Conservation (phyloP, 1,140 invertebrate genomes). For the Delia radicum region DNA sequence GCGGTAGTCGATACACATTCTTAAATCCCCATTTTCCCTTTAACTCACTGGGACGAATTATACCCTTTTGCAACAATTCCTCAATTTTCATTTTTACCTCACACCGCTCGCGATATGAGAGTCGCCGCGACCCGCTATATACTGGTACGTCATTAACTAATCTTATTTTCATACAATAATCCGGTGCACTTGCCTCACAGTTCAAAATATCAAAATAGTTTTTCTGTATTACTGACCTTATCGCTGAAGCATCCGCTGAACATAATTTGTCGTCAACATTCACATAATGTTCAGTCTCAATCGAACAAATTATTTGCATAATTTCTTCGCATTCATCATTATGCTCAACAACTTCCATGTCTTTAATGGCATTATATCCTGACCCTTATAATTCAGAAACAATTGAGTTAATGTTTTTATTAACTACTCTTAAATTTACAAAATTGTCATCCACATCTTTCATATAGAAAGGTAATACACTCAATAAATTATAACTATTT, state of each 20-base stretch:
- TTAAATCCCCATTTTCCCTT: constrained; percentile 49
- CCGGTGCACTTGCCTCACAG: no score
- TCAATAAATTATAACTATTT: no score
- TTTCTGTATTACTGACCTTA: neutral
- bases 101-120: no score
- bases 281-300: neutral
- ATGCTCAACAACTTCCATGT: neutral
- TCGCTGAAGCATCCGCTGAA: neutral
- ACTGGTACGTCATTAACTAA: neutral
- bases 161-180: no score
- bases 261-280: neutral
- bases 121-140: neutral
- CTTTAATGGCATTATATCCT: neutral
- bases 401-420: neutral
- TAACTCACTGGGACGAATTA: no score
- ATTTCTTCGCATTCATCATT: neutral
- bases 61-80: no score
- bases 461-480: no score
- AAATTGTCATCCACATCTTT: no score
- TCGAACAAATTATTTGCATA: neutral
- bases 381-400: neutral
- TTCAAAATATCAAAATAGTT: neutral
- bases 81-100: no score
- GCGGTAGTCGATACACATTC: constrained; percentile 56
- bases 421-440: no score